These are phyloP conservation scores for Ylistrum balloti DNA, from an alignment of 1,140 invertebrate genomes.

Conservation along the genomic window DNA sequence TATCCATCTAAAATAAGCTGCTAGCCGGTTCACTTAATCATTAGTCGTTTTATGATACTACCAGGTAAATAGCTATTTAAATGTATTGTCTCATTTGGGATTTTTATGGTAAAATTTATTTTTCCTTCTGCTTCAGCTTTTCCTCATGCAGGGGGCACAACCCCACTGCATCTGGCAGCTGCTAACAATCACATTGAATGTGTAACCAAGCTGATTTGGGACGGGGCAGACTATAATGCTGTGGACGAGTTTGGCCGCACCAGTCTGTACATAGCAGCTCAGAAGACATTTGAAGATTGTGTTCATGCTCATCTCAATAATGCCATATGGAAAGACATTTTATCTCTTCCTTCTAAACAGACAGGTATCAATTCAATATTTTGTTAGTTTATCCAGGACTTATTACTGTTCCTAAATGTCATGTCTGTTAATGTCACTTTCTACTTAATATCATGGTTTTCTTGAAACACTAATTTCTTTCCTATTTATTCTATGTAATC, in stretches of 20 bases:
- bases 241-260: conserved; percentile 79
- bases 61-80: no score
- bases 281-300: conserved; percentile 72
- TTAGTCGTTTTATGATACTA: no score
- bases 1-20: no score
- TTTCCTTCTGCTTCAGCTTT: conserved; percentile 65
- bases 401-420: no score
- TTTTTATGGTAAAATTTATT: no score
- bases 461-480: no score
- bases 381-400: no score
- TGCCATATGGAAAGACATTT: conserved; percentile 80
- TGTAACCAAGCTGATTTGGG: conserved; percentile 75
- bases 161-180: conserved; percentile 75
- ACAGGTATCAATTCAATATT: conserved; percentile 64
- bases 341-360: conserved; percentile 78
- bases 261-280: conserved; percentile 79
- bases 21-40: no score
- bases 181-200: conserved; percentile 74
- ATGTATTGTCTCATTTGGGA: no score
- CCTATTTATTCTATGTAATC: no score
- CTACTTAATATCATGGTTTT: no score
- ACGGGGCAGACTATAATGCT: conserved; percentile 80
- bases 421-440: no score
- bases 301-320: conserved; percentile 77
- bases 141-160: conserved; percentile 76